These are phyloP conservation scores for Aldabrachelys gigantea DNA, from an alignment of 2,113 vertebrate species.

Conservation along the genomic window DNA sequence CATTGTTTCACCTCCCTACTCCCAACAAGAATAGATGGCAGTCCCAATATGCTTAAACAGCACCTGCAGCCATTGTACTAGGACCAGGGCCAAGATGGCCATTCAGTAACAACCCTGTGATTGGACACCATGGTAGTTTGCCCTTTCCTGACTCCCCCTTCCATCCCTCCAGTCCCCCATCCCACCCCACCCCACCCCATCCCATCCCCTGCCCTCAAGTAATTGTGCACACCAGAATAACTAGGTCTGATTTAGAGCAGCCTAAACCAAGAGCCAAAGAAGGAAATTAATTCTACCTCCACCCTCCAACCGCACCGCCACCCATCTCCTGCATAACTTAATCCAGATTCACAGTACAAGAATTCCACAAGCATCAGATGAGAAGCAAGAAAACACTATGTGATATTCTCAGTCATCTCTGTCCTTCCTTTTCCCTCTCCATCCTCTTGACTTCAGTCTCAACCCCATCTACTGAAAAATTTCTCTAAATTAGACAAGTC, in stretches of 20 bases:
- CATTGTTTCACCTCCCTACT: background rate
- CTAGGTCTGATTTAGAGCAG: background rate
- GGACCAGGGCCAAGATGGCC: background rate
- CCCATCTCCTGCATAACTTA: background rate
- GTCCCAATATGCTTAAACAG: background rate
- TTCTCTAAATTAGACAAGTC: background rate
- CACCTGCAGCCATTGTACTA: background rate
- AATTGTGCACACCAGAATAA: background rate
- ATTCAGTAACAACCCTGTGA: background rate
- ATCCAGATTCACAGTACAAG: background rate
- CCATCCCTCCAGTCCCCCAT: background rate
- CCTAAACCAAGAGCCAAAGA: background rate
- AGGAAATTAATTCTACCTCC: background rate
- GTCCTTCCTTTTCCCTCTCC: background rate
- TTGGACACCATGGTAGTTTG: background rate
- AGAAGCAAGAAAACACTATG: background rate
- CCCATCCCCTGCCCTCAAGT: background rate
- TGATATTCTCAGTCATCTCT: background rate
- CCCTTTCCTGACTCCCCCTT: background rate
- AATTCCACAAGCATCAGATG: background rate
- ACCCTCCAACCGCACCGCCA: background rate
- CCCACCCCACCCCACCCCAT: background rate
- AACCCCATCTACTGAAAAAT: conserved; percentile 23
- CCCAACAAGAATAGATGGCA: background rate
- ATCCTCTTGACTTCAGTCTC: background rate